Base-by-base conservation (phyloP, 2,113 vertebrate genomes). In the Mellivora capensis region DNA sequence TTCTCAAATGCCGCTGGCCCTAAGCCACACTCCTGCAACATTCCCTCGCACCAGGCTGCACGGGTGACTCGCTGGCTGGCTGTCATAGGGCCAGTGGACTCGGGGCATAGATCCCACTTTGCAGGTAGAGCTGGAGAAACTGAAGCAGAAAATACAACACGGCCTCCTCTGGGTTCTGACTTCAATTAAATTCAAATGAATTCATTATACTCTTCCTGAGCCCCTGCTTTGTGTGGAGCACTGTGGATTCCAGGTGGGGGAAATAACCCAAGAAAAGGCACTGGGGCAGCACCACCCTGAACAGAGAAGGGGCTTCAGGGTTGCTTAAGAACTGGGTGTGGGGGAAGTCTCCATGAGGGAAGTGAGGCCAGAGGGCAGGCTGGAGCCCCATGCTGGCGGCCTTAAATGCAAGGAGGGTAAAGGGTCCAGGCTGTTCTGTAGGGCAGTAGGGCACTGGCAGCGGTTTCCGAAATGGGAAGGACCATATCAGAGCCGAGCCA, bases 71-170 rank as follows among this genome's bases (percentile, higher is more conserved):
- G 1, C 49, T 18, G 9, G 59, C 72, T 90, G 54, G 54, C 71
- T 91, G 87, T 37, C 42, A 39, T 39, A 67, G n/a, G 62, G 54
- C 47, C 0, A 14, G 64, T 29, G 29, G 39, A 14, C 80, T 54
- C 0, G 0, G 84, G 76, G 23, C 54, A 72, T 54, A 42, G 31
- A 10, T 91, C 37, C 69, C 59, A 47, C 29, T 92, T 88, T 74
- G 71, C 47, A 96, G 76, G 29, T 5, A 61, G 57, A 94, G 52
- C 34, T n/a, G 15, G n/a, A 76, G 74, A 77, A 47, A 81, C 27
- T 95, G 94, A 95, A 91, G 94, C 92, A 90, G 94, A 94, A 97
- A 95, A 91, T 81, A 85, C 49, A 83, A 91, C 11, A 0, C 29
- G 39, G 49, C 54, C 57, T 81, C 81, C 87, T 90, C 64, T 85